Conservation (phyloP, 2,888 invertebrate genomes). For the Apotomis betuletana region DNA sequence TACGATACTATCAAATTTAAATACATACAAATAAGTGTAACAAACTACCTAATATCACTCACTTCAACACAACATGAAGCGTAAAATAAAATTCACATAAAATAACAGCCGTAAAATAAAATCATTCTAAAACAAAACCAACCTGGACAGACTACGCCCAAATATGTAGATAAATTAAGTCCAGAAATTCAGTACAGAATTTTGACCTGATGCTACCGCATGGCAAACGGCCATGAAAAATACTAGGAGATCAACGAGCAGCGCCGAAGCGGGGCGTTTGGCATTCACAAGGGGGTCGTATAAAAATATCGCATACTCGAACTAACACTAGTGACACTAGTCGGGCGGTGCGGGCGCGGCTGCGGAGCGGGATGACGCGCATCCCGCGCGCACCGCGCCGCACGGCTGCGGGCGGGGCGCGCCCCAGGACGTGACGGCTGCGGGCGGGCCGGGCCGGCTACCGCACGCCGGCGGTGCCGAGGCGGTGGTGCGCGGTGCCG, state of each 20-base stretch:
- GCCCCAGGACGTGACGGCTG: constrained; percentile 28
- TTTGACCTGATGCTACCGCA: neutral
- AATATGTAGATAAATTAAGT: constrained; percentile 56
- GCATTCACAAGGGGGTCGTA: constrained; percentile 46
- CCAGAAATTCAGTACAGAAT: constrained; percentile 1
- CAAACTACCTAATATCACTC: constrained; percentile 79
- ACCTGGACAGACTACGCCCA: constrained; percentile 62
- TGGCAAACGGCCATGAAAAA: too few species aligned
- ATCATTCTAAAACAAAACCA: constrained; percentile 71
- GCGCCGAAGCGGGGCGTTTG: constrained; percentile 42
- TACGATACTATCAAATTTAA: constrained; percentile 53
- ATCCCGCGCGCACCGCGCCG: constrained; percentile 44
- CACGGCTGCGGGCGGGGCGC: constrained; percentile 6
- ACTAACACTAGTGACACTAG: constrained; percentile 2
- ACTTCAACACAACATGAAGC: constrained; percentile 65
- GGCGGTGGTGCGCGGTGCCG: constrained; percentile 63
- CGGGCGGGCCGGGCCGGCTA: constrained; percentile 44
- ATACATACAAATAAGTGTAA: constrained; percentile 57
- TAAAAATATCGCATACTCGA: constrained; percentile 53
- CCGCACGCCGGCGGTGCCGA: constrained; percentile 66
- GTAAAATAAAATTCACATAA: constrained; percentile 78
- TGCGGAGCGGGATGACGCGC: constrained; percentile 50
- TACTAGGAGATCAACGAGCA: constrained; percentile 35
- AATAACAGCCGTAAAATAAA: constrained; percentile 78
- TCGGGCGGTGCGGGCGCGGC: constrained; percentile 16